These are phyloP conservation scores for Rhaphigaster nebulosa DNA, from an alignment of 2,888 invertebrate species.

Conservation along the genomic window DNA sequence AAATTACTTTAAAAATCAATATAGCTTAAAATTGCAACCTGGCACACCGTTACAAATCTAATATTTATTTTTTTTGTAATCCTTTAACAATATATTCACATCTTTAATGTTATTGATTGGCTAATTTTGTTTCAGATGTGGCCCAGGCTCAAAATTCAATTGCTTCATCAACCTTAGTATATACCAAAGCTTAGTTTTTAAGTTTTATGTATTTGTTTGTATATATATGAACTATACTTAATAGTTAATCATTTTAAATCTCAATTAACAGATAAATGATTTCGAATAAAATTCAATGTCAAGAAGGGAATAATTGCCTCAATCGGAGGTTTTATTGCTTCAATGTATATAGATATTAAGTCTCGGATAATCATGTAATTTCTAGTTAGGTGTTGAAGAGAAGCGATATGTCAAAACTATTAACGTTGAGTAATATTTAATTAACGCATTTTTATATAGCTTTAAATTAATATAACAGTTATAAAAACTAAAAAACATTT, in stretches of 20 bases:
- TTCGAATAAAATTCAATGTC: neutral
- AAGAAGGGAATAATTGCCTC: constrained; percentile 45
- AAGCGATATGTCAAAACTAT: constrained; percentile 55
- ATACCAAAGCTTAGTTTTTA: constrained; percentile 60
- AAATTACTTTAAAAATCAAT: too few relatives aligned
- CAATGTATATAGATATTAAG: constrained; percentile 55
- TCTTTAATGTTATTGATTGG: neutral
- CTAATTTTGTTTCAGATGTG: constrained; percentile 49
- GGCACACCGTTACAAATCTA: too few relatives aligned
- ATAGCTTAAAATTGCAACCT: too few relatives aligned
- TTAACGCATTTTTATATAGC: constrained; percentile 58
- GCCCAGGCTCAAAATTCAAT: constrained; percentile 55
- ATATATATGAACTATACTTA: constrained; percentile 55
- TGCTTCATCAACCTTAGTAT: constrained; percentile 58
- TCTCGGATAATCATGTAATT: constrained; percentile 49
- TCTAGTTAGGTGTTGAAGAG: constrained; percentile 51
- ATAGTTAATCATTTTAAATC: constrained; percentile 54
- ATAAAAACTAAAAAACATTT: constrained; percentile 41
- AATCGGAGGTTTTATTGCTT: constrained; percentile 50
- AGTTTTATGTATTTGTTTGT: constrained; percentile 55
- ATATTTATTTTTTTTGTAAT: too few relatives aligned
- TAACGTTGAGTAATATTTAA: constrained; percentile 58
- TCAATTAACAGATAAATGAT: constrained; percentile 38
- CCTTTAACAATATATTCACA: too few relatives aligned
- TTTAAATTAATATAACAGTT: constrained; percentile 55